A percentile compares a stretch with the other conserved stretches of the same genome.
Conservation (phyloP, 2,113 vertebrate species). For the Prochilodus magdalenae region DNA sequence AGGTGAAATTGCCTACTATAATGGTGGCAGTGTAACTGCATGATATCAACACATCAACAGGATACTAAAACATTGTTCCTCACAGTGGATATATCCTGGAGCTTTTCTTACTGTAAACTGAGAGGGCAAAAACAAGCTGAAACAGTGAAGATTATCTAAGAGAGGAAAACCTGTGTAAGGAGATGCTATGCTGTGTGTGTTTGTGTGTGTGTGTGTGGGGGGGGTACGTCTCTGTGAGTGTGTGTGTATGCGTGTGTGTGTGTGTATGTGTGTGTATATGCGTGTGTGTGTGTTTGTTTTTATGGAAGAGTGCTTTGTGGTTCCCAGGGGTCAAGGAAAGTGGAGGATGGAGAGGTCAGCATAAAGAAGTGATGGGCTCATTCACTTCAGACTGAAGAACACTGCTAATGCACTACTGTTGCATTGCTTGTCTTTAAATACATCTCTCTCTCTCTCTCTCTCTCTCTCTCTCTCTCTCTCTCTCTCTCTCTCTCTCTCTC, state of each 20-base stretch:
- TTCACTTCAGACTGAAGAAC: constrained; percentile 58
- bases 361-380: constrained; percentile 34
- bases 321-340: constrained; percentile 31
- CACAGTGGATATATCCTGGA: too few species aligned
- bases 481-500: constrained; percentile 25
- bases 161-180: neutral
- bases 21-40: too few species aligned
- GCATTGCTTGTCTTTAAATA: constrained; percentile 59
- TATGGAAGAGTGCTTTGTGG: constrained; percentile 1
- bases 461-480: too few species aligned
- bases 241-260: too few species aligned
- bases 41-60: too few species aligned
- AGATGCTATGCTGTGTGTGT: constrained; percentile 12
- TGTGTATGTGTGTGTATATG: too few species aligned
- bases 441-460: constrained; percentile 27
- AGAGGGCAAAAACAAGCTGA: too few species aligned
- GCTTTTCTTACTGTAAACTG: too few species aligned
- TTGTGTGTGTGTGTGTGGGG: neutral
- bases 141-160: neutral
- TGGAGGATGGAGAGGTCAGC: constrained; percentile 48
- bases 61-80: too few species aligned
- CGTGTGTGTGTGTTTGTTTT: constrained; percentile 4
- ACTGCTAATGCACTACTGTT: constrained; percentile 63
- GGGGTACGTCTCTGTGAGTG: too few species aligned
- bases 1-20: too few species aligned